phyloP scores from a whole-genome alignment of 2,888 invertebrate species.

The Ochropacha duplaris region DNA sequence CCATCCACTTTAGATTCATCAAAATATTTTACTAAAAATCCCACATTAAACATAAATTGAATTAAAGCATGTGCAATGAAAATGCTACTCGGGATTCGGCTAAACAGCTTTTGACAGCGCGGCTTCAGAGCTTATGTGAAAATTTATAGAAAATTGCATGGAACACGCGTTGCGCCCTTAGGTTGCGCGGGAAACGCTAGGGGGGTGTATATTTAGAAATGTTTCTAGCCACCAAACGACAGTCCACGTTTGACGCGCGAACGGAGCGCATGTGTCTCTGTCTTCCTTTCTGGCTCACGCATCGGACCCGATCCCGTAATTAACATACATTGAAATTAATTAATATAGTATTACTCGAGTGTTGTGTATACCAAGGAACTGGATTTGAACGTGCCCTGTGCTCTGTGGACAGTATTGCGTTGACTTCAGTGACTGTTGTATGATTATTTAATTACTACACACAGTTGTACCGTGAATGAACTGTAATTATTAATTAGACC shows the following conservation, averaged over 20 bases:
- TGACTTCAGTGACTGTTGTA: constrained; percentile 17
- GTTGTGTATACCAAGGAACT: constrained; percentile 60
- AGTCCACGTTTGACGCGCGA: constrained; percentile 68
- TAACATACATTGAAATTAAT: constrained; percentile 66
- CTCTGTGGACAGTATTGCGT: constrained; percentile 43
- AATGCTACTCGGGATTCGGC: constrained; percentile 50
- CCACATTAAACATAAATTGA: constrained; percentile 65
- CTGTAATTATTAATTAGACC: constrained; percentile 47
- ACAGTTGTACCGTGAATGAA: constrained; percentile 48
- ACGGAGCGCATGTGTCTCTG: constrained; percentile 54
- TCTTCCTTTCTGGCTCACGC: constrained; percentile 37
- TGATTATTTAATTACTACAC: constrained; percentile 45
- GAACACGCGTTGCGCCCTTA: constrained; percentile 10
- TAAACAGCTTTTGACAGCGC: constrained; percentile 79
- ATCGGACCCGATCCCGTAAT: constrained; percentile 63
- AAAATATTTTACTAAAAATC: constrained; percentile 23
- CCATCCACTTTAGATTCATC: not conserved
- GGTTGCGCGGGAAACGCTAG: constrained; percentile 69
- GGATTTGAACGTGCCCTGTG: constrained; percentile 65
- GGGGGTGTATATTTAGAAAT: constrained; percentile 81
- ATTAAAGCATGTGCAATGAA: constrained; percentile 61
- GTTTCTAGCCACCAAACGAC: constrained; percentile 56
- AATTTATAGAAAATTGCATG: constrained; percentile 74
- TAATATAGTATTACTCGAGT: constrained; percentile 50
- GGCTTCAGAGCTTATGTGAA: constrained; percentile 78